Conservation (phyloP, 2,113 vertebrate genomes). For the Potamarius usumacintae region DNA sequence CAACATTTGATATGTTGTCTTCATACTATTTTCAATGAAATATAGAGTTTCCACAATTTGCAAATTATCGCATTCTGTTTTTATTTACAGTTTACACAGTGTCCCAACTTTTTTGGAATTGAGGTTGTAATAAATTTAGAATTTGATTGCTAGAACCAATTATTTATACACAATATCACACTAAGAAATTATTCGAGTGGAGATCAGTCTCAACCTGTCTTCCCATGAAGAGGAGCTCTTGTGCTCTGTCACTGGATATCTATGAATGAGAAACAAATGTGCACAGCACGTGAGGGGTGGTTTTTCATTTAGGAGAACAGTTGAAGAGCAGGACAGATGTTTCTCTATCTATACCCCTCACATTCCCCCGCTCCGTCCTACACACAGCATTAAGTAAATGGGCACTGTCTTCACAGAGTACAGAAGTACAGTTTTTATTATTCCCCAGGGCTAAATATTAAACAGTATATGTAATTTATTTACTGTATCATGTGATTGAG, state of each 20-base stretch:
- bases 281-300: slow-evolving; percentile 26
- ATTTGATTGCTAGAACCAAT: slow-evolving; percentile 61
- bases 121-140: too few species aligned
- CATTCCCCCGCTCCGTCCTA: slow-evolving; percentile 29
- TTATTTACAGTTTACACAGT: too few species aligned
- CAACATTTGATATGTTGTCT: too few species aligned
- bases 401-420: slow-evolving; percentile 15
- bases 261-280: slow-evolving; percentile 51
- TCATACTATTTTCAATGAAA: too few species aligned
- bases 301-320: slow-evolving; percentile 42
- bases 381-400: slow-evolving; percentile 29
- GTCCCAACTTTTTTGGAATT: too few species aligned
- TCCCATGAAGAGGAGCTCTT: slow-evolving; percentile 35
- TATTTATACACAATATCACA: slow-evolving; percentile 63
- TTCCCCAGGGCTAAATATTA: slow-evolving; percentile 1
- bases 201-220: slow-evolving; percentile 34
- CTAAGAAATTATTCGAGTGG: slow-evolving; percentile 58
- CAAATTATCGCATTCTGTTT: too few species aligned
- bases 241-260: background rate
- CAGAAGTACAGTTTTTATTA: background rate
- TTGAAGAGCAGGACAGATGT: slow-evolving; percentile 46
- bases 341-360: slow-evolving; percentile 40
- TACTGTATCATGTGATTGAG: slow-evolving; percentile 8
- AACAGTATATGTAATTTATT: background rate
- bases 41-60: too few species aligned